Conservation (phyloP, 2,113 vertebrate species). For the Epinephelus moara region DNA sequence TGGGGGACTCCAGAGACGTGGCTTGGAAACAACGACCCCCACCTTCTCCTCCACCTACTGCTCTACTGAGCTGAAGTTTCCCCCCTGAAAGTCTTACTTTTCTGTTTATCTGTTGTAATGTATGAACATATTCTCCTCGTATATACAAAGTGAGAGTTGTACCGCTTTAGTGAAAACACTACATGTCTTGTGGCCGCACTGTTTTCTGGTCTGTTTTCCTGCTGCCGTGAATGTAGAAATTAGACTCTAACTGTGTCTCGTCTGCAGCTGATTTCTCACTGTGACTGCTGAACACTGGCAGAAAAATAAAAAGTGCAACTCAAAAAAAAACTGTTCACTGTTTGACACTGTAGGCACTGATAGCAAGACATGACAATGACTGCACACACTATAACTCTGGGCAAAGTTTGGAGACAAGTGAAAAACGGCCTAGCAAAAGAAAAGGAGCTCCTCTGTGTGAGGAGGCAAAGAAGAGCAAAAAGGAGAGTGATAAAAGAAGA, state of each 20-base stretch:
- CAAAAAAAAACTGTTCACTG: neutral
- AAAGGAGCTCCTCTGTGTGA: no score
- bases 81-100: neutral
- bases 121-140: neutral
- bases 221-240: neutral
- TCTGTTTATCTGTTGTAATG: neutral
- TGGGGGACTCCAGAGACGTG: conserved; percentile 4
- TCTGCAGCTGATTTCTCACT: neutral
- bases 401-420: no score
- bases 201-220: neutral
- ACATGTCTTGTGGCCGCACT: neutral
- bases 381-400: no score
- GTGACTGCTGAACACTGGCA: neutral
- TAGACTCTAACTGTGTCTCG: neutral
- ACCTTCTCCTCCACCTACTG: neutral
- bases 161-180: neutral
- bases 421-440: no score
- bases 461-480: no score
- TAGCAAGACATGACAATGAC: no score
- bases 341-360: neutral
- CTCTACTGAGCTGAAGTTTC: neutral
- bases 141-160: neutral
- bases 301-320: neutral
- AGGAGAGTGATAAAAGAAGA: no score
- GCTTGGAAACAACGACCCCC: neutral